Base-by-base conservation (phyloP, 2,888 invertebrate genomes). In the Drosophila quinaria region DNA sequence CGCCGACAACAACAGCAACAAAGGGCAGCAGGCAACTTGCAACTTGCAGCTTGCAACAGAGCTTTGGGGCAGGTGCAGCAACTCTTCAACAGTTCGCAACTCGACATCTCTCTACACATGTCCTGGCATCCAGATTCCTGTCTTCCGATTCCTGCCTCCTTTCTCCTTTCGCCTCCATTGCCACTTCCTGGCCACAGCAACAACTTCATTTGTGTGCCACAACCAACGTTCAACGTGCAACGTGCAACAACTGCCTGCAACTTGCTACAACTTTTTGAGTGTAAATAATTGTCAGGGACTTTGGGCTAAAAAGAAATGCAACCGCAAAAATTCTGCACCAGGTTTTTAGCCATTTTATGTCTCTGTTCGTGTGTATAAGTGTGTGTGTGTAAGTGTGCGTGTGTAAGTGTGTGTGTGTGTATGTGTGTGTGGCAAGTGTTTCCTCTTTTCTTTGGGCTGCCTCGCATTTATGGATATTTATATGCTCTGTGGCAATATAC, bases 241-340 rank as follows among this genome's bases (percentile, higher is more conserved):
- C 29, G 25, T 22, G n/a, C 25, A 39, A 41, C 44, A 62, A 46
- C 37, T 22, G 15, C 88, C 61, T 44, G 69, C 61, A 74, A 79
- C 66, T 70, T 75, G 62, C 51, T 39, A 50, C 82, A 87, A 88
- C 70, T 83, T 88, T 86, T 86, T 70, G 80, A 84, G 89, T 84
- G 83, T 88, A 84, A 84, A 88, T 84, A 84, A 84, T 84, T 88
- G 88, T 88, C 87, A 74, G 83, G 83, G 58, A 64, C 61, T 65
- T 59, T 49, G 56, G 35, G 31, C 68, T 64, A 33, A 71, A 77
- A 69, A 65, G 61, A 84, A 78, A 70, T 74, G 63, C 63, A 81
- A 84, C 81, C 85, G 69, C 87, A 82, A 84, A 81, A 81, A 81
- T 87, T 31, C 63, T 83, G 69, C 78, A 65, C 58, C 70, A 68